These are phyloP conservation scores for Gorsachius goisagi DNA, from an alignment of 2,113 vertebrate genomes.

Conservation along the genomic window DNA sequence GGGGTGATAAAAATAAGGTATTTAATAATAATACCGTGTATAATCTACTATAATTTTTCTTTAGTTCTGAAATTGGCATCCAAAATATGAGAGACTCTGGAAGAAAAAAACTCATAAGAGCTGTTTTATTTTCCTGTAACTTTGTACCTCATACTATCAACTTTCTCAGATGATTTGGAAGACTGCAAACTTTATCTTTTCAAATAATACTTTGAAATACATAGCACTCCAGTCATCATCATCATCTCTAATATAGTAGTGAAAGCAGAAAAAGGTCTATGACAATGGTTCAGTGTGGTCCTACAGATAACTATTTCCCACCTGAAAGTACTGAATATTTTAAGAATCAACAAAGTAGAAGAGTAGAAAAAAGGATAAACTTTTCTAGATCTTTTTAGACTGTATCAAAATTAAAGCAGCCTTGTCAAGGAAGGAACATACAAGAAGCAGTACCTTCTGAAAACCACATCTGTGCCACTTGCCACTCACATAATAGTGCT, in stretches of 20 bases:
- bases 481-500: not conserved
- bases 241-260: not conserved
- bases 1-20: not conserved
- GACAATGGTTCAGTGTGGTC: not conserved
- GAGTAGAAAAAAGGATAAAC: not conserved
- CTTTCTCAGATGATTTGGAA: not conserved
- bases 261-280: not conserved
- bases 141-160: not conserved
- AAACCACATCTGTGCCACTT: not conserved
- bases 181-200: not conserved
- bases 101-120: not conserved
- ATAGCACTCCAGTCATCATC: not conserved
- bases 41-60: not conserved
- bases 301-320: not conserved
- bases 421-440: not conserved
- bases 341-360: not conserved
- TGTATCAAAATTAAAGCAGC: not conserved
- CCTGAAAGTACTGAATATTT: not conserved
- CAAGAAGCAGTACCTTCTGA: not conserved
- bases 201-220: not conserved
- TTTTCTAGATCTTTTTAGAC: not conserved
- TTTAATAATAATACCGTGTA: not conserved
- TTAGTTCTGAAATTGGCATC: not conserved
- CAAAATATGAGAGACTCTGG: not conserved
- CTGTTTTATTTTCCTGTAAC: not conserved